A percentile compares a stretch with the other conserved stretches of the same genome.
These are phyloP conservation scores for Apodemus speciosus DNA, from an alignment of 2,113 vertebrate genomes.

Conservation along the genomic window DNA sequence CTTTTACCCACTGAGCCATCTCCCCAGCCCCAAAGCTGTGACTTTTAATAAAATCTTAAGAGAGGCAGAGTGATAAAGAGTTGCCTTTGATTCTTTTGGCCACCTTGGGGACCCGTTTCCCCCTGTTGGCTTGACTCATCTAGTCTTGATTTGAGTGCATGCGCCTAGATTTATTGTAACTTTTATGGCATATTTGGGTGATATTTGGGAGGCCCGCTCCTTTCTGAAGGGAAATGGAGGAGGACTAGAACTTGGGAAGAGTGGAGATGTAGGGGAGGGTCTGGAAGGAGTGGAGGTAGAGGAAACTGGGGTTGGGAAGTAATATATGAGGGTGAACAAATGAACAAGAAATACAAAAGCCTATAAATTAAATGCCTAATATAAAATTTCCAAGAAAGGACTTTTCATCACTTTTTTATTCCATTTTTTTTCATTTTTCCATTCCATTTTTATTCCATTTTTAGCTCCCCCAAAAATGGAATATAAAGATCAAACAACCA, in stretches of 20 bases:
- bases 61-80: neutral
- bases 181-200: neutral
- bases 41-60: constrained; percentile 15
- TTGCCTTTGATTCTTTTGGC: neutral
- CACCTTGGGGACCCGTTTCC: neutral
- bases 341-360: neutral
- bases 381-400: neutral
- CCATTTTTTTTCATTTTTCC: too few species aligned
- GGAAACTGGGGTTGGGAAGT: neutral
- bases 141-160: neutral
- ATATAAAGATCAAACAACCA: neutral
- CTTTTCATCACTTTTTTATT: too few species aligned
- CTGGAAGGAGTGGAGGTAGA: neutral
- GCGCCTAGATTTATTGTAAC: neutral
- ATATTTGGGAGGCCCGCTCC: neutral
- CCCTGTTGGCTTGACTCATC: neutral
- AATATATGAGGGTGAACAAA: neutral
- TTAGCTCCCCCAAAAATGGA: neutral
- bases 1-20: too few species aligned
- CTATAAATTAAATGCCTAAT: neutral
- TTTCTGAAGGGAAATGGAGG: neutral
- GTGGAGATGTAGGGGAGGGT: neutral
- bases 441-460: too few species aligned
- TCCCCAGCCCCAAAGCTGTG: neutral
- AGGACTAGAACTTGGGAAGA: neutral